Evolutionary conservation across 2,797 vertebrate species (phyloP), one percentile per base, ranked within the genome.

Genomic region (Fistularia tabacaria): DNA sequence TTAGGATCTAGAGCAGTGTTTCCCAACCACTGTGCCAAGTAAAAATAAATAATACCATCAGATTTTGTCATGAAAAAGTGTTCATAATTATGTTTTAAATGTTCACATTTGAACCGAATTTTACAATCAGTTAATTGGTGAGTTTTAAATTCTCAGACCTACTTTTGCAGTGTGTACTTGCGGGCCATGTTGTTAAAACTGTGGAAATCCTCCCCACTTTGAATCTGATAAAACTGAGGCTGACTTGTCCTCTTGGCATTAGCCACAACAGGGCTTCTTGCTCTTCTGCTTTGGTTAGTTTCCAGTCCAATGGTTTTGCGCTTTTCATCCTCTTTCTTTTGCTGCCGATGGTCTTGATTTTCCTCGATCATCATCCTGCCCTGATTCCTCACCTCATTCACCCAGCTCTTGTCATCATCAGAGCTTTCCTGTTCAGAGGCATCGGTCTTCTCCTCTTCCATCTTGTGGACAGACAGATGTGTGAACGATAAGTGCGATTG

Each of bases 391-490:
- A 99, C 92, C 91, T 99, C 97, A 76, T 95, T 92, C 75, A 98
- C 95, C 97, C 97, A 99, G 83, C 82, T 92, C 83, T 96, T 98
- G 82, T 99, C 96, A 57, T 99, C 96, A 7, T 96, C 97, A 0
- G 97, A 98, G 87, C 95, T 98, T 77, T 97, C 96, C 51, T 95
- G 95, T 51, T 95, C 95, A 14, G 96, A 96, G 82, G 95, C 98
- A 54, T 89, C 90, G 61, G 77, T 93, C 47, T 97, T 97, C 88
- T 99, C 97, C 3, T 80, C 89, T 69, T 87, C 77, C 9, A 38
- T 42, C 12, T 15, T 4, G 11, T 54, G 91, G 14, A 14, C 76
- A 82, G 83, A 61, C 13, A 74, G 1, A 38, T 39, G 56, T 37
- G 46, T 6, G 9, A 10, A 9, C 25, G 0, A 10, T 15, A 11